Base-by-base conservation (phyloP, 1,140 invertebrate species). In the Acyrthosiphon pisum region DNA sequence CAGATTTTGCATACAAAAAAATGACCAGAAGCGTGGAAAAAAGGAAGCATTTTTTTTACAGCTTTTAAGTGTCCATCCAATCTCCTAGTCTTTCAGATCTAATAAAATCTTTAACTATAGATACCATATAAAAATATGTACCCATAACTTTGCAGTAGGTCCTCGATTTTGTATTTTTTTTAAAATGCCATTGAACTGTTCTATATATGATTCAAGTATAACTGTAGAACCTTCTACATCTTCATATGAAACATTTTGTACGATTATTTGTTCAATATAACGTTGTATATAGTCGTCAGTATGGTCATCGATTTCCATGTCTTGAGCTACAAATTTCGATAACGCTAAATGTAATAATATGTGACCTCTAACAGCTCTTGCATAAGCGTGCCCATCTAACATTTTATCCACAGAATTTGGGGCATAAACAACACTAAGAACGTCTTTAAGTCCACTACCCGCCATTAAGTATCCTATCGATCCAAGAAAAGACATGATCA, bases 391-490 rank as follows among this genome's bases (percentile, higher is more conserved):
- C 53, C 90, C 90, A 81, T 37, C 35, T 44, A 76, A 44, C 53
- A 91, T 91, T 91, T 91, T 91, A 37, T 91, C 90, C 41, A 91
- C 56, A 37, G 90, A 76, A 76, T 91, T 35, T 22, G 37, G 90
- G 35, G n/a, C 56, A 76, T 92, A 92, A 92, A 92, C 30, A 37
- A 83, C 26, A 76, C 6, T 41, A 92, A 92, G 41, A 46, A 35
- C n/a, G 83, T 83, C 76, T 76, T 50, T 76, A 44, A 92, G 41
- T 46, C 91, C 91, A 92, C 91, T 92, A 30, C 91, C 91, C 26
- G 20, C 30, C 68, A 83, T 92, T 26, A 83, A 60, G 76, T 44
- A 81, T n/a, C 91, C 91, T 41, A 84, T 84, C 37, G 83, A 41
- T 84, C 83, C 83, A 60, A 92, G n/a, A 92, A 81, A 92, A 26